Percentiles rank a stretch among this genome's conserved stretches.
These are phyloP conservation scores for Atherix ibis DNA, from an alignment of 2,888 invertebrate genomes.

Conservation along the genomic window DNA sequence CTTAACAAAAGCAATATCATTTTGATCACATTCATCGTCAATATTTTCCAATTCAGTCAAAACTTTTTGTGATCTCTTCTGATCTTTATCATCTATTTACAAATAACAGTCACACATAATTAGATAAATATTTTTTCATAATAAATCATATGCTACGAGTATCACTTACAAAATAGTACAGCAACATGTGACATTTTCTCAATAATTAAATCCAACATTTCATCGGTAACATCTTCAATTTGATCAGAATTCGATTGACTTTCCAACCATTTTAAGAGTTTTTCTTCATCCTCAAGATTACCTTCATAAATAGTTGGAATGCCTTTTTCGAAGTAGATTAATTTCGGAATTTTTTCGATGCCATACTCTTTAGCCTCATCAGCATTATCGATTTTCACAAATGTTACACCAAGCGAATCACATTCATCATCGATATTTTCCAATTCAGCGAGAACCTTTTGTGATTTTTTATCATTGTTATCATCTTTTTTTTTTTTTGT, in stretches of 20 bases:
- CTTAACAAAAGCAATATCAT: slow-evolving; percentile 82
- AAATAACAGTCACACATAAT: slow-evolving; percentile 26
- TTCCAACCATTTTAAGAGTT: slow-evolving; percentile 71
- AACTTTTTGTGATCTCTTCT: slow-evolving; percentile 77
- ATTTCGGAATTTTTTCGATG: slow-evolving; percentile 70
- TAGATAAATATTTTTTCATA: slow-evolving; percentile 8
- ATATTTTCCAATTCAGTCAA: slow-evolving; percentile 76
- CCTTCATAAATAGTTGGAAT: slow-evolving; percentile 64
- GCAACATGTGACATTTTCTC: slow-evolving; percentile 79
- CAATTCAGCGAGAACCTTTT: slow-evolving; percentile 68
- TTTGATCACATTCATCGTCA: slow-evolving; percentile 85
- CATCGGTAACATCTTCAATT: slow-evolving; percentile 87
- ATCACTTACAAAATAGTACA: slow-evolving; percentile 71
- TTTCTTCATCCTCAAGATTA: slow-evolving; percentile 77
- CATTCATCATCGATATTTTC: slow-evolving; percentile 92
- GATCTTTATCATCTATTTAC: slow-evolving; percentile 84
- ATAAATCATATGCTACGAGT: slow-evolving; percentile 11
- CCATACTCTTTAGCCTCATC: slow-evolving; percentile 85
- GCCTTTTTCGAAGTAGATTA: slow-evolving; percentile 68
- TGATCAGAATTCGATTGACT: slow-evolving; percentile 75
- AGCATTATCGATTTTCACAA: slow-evolving; percentile 82
- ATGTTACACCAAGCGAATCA: slow-evolving; percentile 72
- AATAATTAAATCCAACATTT: slow-evolving; percentile 82
- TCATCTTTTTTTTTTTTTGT: slow-evolving; percentile 43
- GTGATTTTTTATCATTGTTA: slow-evolving; percentile 75